A percentile compares a stretch with the other conserved stretches of the same genome.
These are phyloP conservation scores for Coendou prehensilis DNA, from an alignment of 2,797 vertebrate species.

Conservation along the genomic window DNA sequence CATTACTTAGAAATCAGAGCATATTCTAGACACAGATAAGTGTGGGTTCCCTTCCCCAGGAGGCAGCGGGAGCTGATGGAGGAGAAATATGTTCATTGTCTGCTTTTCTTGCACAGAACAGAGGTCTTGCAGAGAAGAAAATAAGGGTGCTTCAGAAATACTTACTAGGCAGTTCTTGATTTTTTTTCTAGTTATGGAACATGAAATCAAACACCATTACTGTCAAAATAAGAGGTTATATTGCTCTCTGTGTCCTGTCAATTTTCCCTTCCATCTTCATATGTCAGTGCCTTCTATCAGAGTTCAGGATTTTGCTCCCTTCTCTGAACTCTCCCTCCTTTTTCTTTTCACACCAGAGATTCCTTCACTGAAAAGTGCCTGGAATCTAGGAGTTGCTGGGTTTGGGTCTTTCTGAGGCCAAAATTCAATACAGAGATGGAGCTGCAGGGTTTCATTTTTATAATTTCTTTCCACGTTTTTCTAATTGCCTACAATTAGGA, in stretches of 20 bases:
- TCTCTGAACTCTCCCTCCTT: background rate
- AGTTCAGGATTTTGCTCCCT: background rate
- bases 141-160: constrained; percentile 39
- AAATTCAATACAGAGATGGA: constrained; percentile 19
- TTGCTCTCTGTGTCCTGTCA: background rate
- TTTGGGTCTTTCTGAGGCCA: constrained; percentile 21
- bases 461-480: constrained; percentile 38
- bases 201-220: constrained; percentile 28
- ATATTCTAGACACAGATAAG: constrained; percentile 19
- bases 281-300: background rate
- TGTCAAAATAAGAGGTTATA: constrained; percentile 55
- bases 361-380: background rate
- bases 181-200: constrained; percentile 62
- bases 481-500: constrained; percentile 42
- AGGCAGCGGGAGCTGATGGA: constrained; percentile 1
- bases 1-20: constrained; percentile 13
- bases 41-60: background rate
- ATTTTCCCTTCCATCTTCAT: background rate
- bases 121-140: constrained; percentile 31
- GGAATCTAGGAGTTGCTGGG: background rate
- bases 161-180: constrained; percentile 45
- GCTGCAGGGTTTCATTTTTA: background rate
- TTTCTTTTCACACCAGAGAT: background rate
- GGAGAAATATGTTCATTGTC: background rate
- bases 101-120: constrained; percentile 40